These are phyloP conservation scores for Yponomeuta plumbellus DNA, from an alignment of 2,888 invertebrate genomes.

Conservation along the genomic window DNA sequence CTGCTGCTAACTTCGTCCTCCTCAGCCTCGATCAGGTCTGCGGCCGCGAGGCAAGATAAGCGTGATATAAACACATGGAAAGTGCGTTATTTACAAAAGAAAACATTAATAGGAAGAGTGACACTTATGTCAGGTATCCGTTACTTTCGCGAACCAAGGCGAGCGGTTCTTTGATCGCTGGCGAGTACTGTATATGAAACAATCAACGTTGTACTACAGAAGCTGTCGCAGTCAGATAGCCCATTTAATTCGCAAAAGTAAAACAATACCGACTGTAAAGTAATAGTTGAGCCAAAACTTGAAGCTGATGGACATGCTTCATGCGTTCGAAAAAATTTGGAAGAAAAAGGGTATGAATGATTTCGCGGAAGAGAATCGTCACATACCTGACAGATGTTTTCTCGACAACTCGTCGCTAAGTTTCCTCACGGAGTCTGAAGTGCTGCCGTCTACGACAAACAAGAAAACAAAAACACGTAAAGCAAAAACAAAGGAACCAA, in stretches of 20 bases:
- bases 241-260: not conserved
- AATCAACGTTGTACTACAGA: not conserved
- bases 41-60: constrained; percentile 41
- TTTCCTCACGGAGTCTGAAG: constrained; percentile 67
- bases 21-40: constrained; percentile 76
- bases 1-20: constrained; percentile 73
- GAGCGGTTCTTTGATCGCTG: not conserved
- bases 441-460: constrained; percentile 72
- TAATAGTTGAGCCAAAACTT: constrained; percentile 1
- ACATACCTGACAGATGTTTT: constrained; percentile 74
- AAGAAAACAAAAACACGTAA: constrained; percentile 67
- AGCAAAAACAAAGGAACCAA: constrained; percentile 52
- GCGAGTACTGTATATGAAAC: too few relatives aligned
- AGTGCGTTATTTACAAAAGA: constrained; percentile 26
- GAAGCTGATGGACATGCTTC: constrained; percentile 10
- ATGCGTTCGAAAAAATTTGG: constrained; percentile 11
- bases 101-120: not conserved
- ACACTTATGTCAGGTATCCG: not conserved
- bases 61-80: constrained; percentile 38
- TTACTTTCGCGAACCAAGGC: not conserved
- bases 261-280: not conserved
- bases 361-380: constrained; percentile 13
- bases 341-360: not conserved
- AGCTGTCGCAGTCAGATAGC: not conserved
- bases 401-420: constrained; percentile 72